Conservation (phyloP, 53 echinoderm and acorn worm genomes). For the Arbacia lixula region DNA sequence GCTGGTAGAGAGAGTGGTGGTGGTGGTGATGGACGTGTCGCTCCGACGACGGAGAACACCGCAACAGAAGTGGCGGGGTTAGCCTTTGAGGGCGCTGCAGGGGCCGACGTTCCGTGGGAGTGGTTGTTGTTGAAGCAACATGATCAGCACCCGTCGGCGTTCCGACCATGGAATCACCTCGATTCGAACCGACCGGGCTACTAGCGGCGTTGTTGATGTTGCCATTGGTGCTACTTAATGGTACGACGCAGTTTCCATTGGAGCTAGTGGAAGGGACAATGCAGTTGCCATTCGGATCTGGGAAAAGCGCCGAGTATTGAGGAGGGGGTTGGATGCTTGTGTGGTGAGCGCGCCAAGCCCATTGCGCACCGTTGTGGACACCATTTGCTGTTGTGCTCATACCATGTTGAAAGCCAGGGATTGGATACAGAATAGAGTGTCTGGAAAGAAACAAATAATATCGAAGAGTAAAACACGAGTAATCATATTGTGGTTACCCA, state of each 20-base stretch:
- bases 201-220: too few species aligned
- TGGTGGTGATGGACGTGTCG: background rate
- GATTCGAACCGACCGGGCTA: too few species aligned
- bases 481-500: too few species aligned
- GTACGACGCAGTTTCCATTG: too few species aligned
- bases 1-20: too few species aligned
- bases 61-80: background rate
- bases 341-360: constrained; percentile 46
- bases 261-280: background rate
- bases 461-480: too few species aligned
- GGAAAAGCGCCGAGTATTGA: constrained; percentile 36
- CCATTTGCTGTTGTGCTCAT: background rate
- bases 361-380: constrained; percentile 16
- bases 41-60: background rate
- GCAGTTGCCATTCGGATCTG: constrained; percentile 25
- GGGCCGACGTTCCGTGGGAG: too few species aligned
- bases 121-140: too few species aligned
- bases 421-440: constrained; percentile 38
- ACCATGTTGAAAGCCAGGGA: constrained; percentile 28
- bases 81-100: background rate
- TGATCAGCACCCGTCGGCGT: too few species aligned
- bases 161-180: too few species aligned
- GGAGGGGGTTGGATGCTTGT: constrained; percentile 36
- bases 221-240: too few species aligned
- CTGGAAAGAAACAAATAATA: constrained; percentile 18